phyloP scores from a whole-genome alignment of 2,888 invertebrate species.

The Pristionchus entomophagus region DNA sequence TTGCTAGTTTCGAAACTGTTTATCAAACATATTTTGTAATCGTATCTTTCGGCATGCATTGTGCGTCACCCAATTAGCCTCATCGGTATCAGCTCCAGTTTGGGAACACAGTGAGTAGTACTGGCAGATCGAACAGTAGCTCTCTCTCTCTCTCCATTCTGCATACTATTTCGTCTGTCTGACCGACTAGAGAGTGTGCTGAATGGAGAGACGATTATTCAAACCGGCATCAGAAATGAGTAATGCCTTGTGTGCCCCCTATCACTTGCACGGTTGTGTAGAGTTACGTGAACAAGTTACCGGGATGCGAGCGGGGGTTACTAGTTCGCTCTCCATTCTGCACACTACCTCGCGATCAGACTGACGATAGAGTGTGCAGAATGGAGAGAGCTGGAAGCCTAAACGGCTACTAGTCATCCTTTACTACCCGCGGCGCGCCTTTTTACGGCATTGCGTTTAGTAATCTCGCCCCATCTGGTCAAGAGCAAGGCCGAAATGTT shows the following conservation, averaged over 20 bases:
- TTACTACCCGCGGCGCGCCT: slow-evolving; percentile 14
- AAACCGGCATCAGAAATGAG: not conserved
- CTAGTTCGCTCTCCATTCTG: not conserved
- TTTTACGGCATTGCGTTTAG: not conserved
- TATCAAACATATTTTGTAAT: no score
- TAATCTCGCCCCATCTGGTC: slow-evolving; percentile 3
- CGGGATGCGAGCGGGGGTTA: not conserved
- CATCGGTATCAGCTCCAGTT: not conserved
- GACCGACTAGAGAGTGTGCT: no score
- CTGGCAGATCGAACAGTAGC: no score
- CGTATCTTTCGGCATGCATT: no score
- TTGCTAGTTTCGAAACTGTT: no score
- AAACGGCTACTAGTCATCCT: not conserved
- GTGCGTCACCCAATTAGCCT: no score
- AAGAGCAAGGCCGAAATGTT: not conserved
- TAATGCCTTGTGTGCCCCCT: not conserved
- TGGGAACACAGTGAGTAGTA: not conserved
- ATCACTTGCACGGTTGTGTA: not conserved
- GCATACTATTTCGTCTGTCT: no score
- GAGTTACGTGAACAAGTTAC: not conserved
- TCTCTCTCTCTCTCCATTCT: no score
- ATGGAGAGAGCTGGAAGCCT: not conserved
- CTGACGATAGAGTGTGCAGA: not conserved
- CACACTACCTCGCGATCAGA: not conserved
- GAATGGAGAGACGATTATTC: not conserved